Conservation (phyloP, 1,140 invertebrate species). For the Apis cerana region DNA sequence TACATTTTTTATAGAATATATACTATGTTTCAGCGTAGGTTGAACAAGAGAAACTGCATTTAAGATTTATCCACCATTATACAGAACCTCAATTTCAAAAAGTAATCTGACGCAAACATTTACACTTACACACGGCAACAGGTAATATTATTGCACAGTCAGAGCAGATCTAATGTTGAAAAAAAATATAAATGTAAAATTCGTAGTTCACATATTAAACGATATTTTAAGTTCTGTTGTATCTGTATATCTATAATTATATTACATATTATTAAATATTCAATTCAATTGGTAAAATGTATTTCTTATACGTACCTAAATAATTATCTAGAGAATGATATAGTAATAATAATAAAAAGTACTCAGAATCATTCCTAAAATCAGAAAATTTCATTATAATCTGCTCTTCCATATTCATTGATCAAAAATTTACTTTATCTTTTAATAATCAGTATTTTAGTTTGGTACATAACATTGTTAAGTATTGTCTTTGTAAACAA, state of each 20-base stretch:
- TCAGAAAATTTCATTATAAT: conserved; percentile 32
- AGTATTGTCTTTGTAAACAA: conserved; percentile 46
- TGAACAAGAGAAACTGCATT: conserved; percentile 73
- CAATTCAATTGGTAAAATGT: conserved; percentile 78
- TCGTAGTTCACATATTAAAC: conserved; percentile 68
- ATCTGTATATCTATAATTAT: conserved; percentile 80
- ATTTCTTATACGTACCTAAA: conserved; percentile 77
- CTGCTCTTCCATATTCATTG: conserved; percentile 37
- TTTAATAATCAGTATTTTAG: conserved; percentile 52
- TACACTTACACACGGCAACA: conserved; percentile 70
- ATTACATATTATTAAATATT: conserved; percentile 76
- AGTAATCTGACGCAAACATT: conserved; percentile 69
- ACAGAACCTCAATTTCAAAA: conserved; percentile 62
- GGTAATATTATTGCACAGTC: conserved; percentile 63
- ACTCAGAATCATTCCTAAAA: conserved; percentile 59
- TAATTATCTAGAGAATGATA: conserved; percentile 74
- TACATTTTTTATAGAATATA: conserved; percentile 10
- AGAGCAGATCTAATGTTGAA: conserved; percentile 51
- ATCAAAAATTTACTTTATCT: conserved; percentile 32
- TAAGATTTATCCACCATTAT: conserved; percentile 71
- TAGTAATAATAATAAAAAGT: conserved; percentile 65
- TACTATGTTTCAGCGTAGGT: conserved; percentile 76
- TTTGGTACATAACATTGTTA: conserved; percentile 44
- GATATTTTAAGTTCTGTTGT: conserved; percentile 78
- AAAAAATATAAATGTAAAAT: conserved; percentile 60